Percentiles rank a stretch among this genome's conserved stretches.
phyloP scores from a whole-genome alignment of 1,140 invertebrate genomes.

The Aphelenchoides besseyi region DNA sequence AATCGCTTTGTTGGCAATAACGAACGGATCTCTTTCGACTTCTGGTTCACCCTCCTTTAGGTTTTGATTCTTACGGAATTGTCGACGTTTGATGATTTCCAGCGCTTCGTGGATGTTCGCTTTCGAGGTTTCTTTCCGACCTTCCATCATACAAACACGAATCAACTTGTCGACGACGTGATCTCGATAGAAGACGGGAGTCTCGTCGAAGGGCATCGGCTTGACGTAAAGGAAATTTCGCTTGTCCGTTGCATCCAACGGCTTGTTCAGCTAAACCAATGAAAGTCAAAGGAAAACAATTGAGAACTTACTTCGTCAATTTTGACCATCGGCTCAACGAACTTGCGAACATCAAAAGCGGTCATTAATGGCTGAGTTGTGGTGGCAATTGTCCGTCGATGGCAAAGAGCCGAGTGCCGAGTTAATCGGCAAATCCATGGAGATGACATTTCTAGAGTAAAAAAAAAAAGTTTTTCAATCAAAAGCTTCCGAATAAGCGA shows the following conservation, averaged over 20 bases:
- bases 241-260: slow-evolving; percentile 43
- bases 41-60: slow-evolving; percentile 46
- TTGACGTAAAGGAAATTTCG: slow-evolving; percentile 52
- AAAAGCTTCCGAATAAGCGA: no score
- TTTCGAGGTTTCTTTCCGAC: slow-evolving; percentile 49
- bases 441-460: no score
- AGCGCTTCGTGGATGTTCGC: slow-evolving; percentile 49
- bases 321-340: slow-evolving; percentile 20
- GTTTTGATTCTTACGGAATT: slow-evolving; percentile 53
- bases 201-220: slow-evolving; percentile 49
- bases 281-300: slow-evolving; percentile 9
- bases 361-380: neutral
- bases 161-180: slow-evolving; percentile 58
- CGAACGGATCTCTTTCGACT: slow-evolving; percentile 56
- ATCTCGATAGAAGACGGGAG: slow-evolving; percentile 60
- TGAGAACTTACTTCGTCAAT: slow-evolving; percentile 18
- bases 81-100: slow-evolving; percentile 55
- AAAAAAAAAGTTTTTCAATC: no score
- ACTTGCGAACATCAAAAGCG: neutral
- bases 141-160: slow-evolving; percentile 50
- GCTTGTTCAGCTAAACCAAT: slow-evolving; percentile 49
- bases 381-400: neutral
- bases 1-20: slow-evolving; percentile 45
- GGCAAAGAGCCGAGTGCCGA: neutral
- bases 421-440: no score